A percentile compares a stretch with the other conserved stretches of the same genome.
Evolutionary conservation across 1,140 invertebrate genomes (phyloP).

Genomic region (Berghia stephanieae): DNA sequence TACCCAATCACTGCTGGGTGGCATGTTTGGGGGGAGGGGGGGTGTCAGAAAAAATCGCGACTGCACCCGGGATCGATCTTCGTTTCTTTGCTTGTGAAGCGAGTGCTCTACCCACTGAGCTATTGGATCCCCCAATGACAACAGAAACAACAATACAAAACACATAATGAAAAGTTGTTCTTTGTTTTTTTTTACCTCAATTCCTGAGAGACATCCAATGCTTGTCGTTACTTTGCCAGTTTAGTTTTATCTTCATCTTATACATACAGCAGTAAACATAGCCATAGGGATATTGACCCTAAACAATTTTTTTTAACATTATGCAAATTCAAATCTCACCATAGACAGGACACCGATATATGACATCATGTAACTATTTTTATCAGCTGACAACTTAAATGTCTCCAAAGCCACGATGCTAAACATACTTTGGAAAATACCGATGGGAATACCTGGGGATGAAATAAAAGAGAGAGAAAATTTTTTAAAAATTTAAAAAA

Average conservation of each 20-base stretch:
- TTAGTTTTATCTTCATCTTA: too few relatives aligned
- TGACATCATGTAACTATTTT: conserved; percentile 64
- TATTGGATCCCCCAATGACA: not conserved
- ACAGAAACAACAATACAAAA: not conserved
- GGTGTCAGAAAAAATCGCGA: too few relatives aligned
- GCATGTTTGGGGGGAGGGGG: too few relatives aligned
- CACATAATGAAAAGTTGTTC: not conserved
- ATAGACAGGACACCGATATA: conserved; percentile 61
- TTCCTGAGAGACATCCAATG: not conserved
- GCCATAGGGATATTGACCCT: not conserved
- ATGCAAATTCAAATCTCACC: too few relatives aligned
- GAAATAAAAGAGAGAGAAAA: not conserved
- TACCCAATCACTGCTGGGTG: too few relatives aligned
- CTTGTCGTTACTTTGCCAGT: not conserved
- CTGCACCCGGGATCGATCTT: too few relatives aligned
- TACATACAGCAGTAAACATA: too few relatives aligned
- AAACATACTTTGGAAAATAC: conserved; percentile 64
- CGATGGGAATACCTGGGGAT: conserved; percentile 59
- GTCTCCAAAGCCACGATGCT: conserved; percentile 56
- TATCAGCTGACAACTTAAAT: conserved; percentile 58
- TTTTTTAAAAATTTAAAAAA: not conserved
- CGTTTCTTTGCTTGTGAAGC: too few relatives aligned
- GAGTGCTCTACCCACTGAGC: too few relatives aligned
- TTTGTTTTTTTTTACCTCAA: not conserved
- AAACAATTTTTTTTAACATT: too few relatives aligned